These are phyloP conservation scores for Antechinus stuartii DNA, from an alignment of 2,113 vertebrate genomes.

Conservation along the genomic window DNA sequence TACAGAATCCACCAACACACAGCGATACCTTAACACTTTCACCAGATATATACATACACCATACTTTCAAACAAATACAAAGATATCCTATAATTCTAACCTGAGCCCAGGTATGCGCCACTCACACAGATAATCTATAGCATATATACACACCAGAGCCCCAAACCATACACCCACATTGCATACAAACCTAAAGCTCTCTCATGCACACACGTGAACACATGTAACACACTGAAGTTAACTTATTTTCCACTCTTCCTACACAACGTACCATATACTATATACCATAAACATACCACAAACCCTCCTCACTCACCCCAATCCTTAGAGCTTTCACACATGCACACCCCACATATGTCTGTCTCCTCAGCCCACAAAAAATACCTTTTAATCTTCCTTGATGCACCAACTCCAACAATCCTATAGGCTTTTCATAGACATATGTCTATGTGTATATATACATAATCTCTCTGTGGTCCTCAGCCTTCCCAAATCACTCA, in stretches of 20 bases:
- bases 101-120: neutral
- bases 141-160: neutral
- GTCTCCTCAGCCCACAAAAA: neutral
- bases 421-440: neutral
- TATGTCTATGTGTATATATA: neutral
- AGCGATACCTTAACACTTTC: neutral
- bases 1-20: neutral
- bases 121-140: neutral
- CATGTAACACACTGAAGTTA: neutral
- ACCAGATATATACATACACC: neutral
- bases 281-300: neutral
- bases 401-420: neutral
- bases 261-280: neutral
- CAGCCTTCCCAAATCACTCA: neutral
- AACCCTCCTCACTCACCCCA: neutral
- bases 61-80: neutral
- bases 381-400: neutral
- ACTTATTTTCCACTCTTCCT: neutral
- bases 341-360: neutral
- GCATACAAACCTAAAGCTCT: neutral
- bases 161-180: neutral
- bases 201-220: neutral
- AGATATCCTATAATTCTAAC: neutral
- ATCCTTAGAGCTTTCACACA: neutral
- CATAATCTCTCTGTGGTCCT: neutral